phyloP scores from a whole-genome alignment of 2,888 invertebrate species.

The Cepaea hortensis region DNA sequence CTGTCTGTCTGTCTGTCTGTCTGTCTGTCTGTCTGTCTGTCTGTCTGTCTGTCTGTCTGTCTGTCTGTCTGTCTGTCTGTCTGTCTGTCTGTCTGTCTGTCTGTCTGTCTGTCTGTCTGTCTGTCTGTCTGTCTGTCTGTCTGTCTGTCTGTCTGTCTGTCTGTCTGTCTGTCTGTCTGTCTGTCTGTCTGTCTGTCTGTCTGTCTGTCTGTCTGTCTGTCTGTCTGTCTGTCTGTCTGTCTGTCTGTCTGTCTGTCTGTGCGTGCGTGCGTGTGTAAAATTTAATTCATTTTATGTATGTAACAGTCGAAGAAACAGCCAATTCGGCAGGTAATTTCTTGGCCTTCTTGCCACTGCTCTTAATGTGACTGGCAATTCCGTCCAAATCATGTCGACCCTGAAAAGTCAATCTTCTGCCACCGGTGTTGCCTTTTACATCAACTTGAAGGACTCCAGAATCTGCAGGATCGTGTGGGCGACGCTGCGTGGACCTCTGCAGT shows the following conservation, averaged over 20 bases:
- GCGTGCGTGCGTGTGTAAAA: not conserved
- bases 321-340: no score
- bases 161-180: not conserved
- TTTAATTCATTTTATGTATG: no score
- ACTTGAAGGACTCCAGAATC: conserved; percentile 90
- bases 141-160: no score
- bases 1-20: no score
- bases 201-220: conserved; percentile 1
- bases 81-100: no score
- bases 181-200: conserved; percentile 1
- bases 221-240: conserved; percentile 1
- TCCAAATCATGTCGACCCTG: conserved; percentile 97
- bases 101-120: no score
- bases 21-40: no score
- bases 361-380: conserved; percentile 95
- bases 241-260: not conserved
- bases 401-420: conserved; percentile 90
- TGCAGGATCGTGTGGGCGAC: conserved; percentile 95
- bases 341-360: conserved; percentile 4
- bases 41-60: no score
- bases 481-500: no score
- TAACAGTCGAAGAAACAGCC: no score
- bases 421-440: conserved; percentile 87
- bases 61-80: no score
- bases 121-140: no score